Conservation (phyloP, 2,888 invertebrate species). For the Pheosia tremula region DNA sequence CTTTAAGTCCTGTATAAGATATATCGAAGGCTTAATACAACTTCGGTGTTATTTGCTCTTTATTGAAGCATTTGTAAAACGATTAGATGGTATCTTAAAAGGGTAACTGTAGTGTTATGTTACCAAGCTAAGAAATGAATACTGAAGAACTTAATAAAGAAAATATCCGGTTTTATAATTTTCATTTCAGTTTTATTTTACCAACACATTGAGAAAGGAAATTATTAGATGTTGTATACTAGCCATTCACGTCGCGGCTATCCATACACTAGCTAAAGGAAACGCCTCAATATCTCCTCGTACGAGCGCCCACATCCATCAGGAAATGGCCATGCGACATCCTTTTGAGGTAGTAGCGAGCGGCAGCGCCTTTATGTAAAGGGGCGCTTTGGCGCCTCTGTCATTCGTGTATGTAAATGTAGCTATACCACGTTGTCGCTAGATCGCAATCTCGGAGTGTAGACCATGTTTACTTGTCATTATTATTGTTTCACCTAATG, state of each 20-base stretch:
- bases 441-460: slow-evolving; percentile 39
- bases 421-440: slow-evolving; percentile 33
- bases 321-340: slow-evolving; percentile 41
- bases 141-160: no score
- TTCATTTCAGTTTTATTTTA: no score
- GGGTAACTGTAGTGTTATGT: background rate
- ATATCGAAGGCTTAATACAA: slow-evolving; percentile 64
- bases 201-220: no score
- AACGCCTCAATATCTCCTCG: slow-evolving; percentile 17
- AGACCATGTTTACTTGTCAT: slow-evolving; percentile 28
- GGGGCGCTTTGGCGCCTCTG: slow-evolving; percentile 24
- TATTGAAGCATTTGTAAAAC: slow-evolving; percentile 44
- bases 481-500: slow-evolving; percentile 1
- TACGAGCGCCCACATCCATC: slow-evolving; percentile 30
- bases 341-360: slow-evolving; percentile 31
- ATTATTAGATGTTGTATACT: no score
- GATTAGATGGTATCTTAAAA: slow-evolving; percentile 14
- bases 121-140: no score
- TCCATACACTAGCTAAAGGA: background rate
- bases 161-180: no score
- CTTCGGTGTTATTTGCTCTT: slow-evolving; percentile 53
- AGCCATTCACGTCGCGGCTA: no score
- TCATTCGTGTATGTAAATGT: slow-evolving; percentile 48
- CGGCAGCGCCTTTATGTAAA: slow-evolving; percentile 19
- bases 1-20: slow-evolving; percentile 66